phyloP scores from a whole-genome alignment of 2,797 vertebrate species.

The Sylvilagus floridanus region DNA sequence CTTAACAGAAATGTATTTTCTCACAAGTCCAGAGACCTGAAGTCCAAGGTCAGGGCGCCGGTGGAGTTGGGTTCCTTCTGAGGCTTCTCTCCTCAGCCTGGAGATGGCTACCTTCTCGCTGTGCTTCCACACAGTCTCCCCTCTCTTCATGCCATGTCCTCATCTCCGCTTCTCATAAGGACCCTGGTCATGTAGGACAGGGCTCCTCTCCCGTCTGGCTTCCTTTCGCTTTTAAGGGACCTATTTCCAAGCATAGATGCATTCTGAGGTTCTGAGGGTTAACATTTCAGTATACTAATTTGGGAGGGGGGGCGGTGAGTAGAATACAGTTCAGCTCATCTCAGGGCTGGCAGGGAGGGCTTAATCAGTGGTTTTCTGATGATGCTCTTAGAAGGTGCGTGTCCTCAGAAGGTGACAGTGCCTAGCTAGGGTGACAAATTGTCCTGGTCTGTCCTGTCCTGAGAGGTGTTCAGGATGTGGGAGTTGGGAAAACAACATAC shows the following conservation, averaged over 20 bases:
- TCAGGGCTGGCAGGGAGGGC: fast-evolving
- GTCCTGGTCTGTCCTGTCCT: neutral
- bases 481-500: neutral
- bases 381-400: neutral
- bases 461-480: neutral
- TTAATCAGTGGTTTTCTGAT: neutral
- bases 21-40: neutral
- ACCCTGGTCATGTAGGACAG: neutral
- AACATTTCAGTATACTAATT: neutral
- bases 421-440: neutral
- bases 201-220: neutral
- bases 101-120: neutral
- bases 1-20: neutral
- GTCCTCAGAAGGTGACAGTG: neutral
- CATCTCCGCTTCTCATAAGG: neutral
- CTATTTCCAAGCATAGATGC: neutral
- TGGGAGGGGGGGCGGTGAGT: no score
- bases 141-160: neutral
- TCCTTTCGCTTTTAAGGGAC: neutral
- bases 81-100: neutral
- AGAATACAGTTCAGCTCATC: neutral
- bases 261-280: neutral
- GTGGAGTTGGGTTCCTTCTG: neutral
- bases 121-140: neutral
- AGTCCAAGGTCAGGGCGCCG: neutral